Evolutionary conservation across 92 coral and sea anemone species (phyloP), one percentile per base, ranked within the genome.

Genomic region (Zoanthus solanderi): DNA sequence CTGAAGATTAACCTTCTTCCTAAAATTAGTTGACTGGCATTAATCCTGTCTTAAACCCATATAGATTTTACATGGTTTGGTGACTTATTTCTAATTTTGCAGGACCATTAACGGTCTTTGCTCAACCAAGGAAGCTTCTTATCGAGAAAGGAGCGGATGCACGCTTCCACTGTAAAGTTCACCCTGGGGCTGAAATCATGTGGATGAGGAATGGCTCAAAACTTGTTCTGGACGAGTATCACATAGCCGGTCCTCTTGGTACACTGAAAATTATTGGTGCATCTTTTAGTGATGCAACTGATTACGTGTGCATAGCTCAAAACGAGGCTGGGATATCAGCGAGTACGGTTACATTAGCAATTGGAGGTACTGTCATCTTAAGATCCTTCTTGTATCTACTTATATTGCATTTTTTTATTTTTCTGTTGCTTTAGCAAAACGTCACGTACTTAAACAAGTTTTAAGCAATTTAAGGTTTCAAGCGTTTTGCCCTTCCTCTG

Each of bases 231-330:
- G 96, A 95, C 72, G 74, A 87, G 65, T 91, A 86, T 67, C 96
- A 94, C 84, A 86, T 91, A 47, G 81, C 91, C 29, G 90, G 76
- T 60, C 98, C 98, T 52, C 91, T 95, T n/a, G 98, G 98, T n/a
- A 83, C 88, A 13, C 89, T 95, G 53, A 87, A 76, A 23, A 87
- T 95, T 53, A 56, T 87, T 50, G 86, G 89, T 31, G 85, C 92
- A 76, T 65, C 92, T 52, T 78, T 89, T 10, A 91, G 79, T 65
- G 98, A 93, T 79, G 75, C 90, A 10, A 94, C 94, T 6, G 96
- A 93, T 90, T 95, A 95, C 72, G 94, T 88, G 48, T 95, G 98
- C 78, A 84, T 95, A 44, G 98, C 98, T 54, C 79, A 81, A 76
- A 95, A 90, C 87, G 94, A 91, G 71, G 98, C 94, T 79, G 98